Evolutionary conservation across 2,113 vertebrate genomes (phyloP).

Genomic region (Lycaon pictus): DNA sequence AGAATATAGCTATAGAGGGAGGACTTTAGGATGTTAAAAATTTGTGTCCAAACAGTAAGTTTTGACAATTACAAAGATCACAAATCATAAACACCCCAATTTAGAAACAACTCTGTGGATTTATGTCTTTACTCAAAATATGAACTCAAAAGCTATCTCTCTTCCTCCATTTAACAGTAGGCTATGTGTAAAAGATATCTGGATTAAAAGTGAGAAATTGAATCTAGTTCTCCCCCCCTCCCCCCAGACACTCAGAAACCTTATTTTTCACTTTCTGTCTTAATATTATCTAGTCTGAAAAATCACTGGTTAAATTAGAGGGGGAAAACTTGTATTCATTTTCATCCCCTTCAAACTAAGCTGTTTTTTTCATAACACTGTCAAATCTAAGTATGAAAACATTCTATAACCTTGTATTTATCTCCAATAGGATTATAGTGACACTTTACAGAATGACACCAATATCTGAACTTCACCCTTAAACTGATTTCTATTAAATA

Average conservation of each 20-base stretch:
- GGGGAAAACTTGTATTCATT: not conserved
- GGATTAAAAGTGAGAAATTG: slow-evolving; percentile 41
- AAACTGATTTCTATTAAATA: slow-evolving; percentile 60
- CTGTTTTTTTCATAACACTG: slow-evolving; percentile 25
- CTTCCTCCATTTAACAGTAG: slow-evolving; percentile 25
- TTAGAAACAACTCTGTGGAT: slow-evolving; percentile 23
- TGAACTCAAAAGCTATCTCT: slow-evolving; percentile 22
- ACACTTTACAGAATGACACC: not conserved
- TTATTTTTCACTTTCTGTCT: slow-evolving; percentile 55
- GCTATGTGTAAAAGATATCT: slow-evolving; percentile 45
- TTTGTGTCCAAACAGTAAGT: slow-evolving; percentile 37
- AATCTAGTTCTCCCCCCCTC: not conserved
- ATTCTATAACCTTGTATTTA: slow-evolving; percentile 40
- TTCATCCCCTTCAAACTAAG: slow-evolving; percentile 37
- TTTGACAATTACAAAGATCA: slow-evolving; percentile 48
- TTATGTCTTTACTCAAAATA: slow-evolving; percentile 51
- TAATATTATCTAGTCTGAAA: slow-evolving; percentile 27
- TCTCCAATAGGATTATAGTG: not conserved
- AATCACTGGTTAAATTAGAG: slow-evolving; percentile 27
- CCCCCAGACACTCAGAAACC: not conserved
- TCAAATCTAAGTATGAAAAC: slow-evolving; percentile 45
- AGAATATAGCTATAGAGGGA: not conserved
- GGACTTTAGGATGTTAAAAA: slow-evolving; percentile 56
- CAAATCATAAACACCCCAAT: slow-evolving; percentile 52
- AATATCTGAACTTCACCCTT: slow-evolving; percentile 6